phyloP scores from a whole-genome alignment of 2,797 vertebrate genomes.

The Clarias laeviceps region DNA sequence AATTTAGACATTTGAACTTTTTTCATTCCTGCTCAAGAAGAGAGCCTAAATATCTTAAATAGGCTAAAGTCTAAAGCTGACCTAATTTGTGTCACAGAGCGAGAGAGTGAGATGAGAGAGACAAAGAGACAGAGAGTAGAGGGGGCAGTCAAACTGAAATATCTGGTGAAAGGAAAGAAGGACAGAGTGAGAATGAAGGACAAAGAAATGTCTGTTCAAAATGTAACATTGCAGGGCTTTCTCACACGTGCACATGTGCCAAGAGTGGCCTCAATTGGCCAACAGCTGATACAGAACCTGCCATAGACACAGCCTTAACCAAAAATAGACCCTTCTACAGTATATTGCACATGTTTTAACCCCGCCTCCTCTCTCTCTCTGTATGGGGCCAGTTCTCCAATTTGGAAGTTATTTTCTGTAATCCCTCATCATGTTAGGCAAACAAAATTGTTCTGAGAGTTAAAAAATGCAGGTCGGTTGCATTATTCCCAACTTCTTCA shows the following conservation, averaged over 20 bases:
- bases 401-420: slow-evolving; percentile 49
- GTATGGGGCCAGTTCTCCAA: slow-evolving; percentile 46
- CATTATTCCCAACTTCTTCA: not conserved
- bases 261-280: slow-evolving; percentile 27
- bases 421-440: slow-evolving; percentile 48
- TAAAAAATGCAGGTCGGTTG: slow-evolving; percentile 45
- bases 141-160: slow-evolving; percentile 9
- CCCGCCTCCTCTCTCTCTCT: slow-evolving; percentile 18
- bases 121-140: slow-evolving; percentile 25
- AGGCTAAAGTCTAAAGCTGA: slow-evolving; percentile 66
- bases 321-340: slow-evolving; percentile 61
- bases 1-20: slow-evolving; percentile 56
- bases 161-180: slow-evolving; percentile 37
- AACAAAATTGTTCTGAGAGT: slow-evolving; percentile 47
- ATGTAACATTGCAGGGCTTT: slow-evolving; percentile 32
- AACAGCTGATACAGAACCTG: slow-evolving; percentile 36
- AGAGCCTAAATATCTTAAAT: slow-evolving; percentile 62
- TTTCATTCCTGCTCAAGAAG: slow-evolving; percentile 40
- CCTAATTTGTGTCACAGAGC: slow-evolving; percentile 70
- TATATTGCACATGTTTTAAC: slow-evolving; percentile 49
- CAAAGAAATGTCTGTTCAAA: slow-evolving; percentile 17
- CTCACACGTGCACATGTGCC: slow-evolving; percentile 34
- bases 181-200: slow-evolving; percentile 39
- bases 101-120: slow-evolving; percentile 17
- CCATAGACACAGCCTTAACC: slow-evolving; percentile 33